Base-by-base conservation (phyloP, 2,888 invertebrate species). In the Drosophila austrosaltans region DNA sequence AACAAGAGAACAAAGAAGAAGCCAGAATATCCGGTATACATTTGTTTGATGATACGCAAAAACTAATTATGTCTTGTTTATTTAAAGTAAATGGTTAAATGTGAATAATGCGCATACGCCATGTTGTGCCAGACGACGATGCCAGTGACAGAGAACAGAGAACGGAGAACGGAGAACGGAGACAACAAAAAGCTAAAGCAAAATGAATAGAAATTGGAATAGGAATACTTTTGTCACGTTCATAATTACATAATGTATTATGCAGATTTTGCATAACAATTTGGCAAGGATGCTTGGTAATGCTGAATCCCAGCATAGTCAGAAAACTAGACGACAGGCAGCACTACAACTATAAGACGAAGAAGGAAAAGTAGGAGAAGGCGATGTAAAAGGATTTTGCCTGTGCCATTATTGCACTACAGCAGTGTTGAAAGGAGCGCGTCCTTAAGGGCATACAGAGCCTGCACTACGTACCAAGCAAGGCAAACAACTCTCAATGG, bases 161-260 rank as follows among this genome's bases (percentile, higher is more conserved):
- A 32, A 32, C 32, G 6, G 36, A 30, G 30, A 5, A 30, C 3
- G 36, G 36, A 36, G 36, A 8, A 10, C 8, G 12, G 10, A 32
- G 1, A 6, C 30, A 10, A 16, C 16, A 16, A 16, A 16, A 3
- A n/a, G 28, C 20, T 8, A 10, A n/a, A 42, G 42, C 16, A 72
- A 59, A 53, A 5, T 28, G 6, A 7, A 12, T 22, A 30, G 10
- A 10, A 16, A 53, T 53, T 32, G 42, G 72, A 64, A 58, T 56
- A 36, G 69, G 62, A 48, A 53, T 69, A 81, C 73, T 76, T 85
- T 80, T 83, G 86, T 83, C 88, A 87, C 82, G 86, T 80, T 82
- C 83, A 83, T 83, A 83, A 83, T 83, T 83, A 86, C 83, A 83
- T 85, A 83, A 83, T 83, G 82, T 83, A 87, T 83, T 83, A 83